These are phyloP conservation scores for Perca schrenkii DNA, from an alignment of 2,113 vertebrate genomes.

Conservation along the genomic window DNA sequence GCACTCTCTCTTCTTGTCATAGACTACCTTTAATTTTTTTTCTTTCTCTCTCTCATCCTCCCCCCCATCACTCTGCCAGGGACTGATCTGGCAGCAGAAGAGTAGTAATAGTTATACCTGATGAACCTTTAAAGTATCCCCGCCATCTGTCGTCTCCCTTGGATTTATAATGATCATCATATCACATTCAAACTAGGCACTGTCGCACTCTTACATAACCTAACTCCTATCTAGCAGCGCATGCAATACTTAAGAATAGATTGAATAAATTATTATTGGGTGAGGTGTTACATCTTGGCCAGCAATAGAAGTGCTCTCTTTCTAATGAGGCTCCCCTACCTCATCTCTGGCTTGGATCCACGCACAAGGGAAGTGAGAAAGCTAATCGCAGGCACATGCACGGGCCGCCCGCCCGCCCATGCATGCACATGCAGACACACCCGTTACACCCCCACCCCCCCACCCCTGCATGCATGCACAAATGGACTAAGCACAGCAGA, in stretches of 20 bases:
- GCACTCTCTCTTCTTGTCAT: conserved; percentile 76
- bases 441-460: background rate
- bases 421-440: conserved; percentile 8
- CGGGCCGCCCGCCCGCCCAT: background rate
- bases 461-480: conserved; percentile 23
- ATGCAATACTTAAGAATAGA: conserved; percentile 77
- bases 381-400: conserved; percentile 49
- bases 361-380: conserved; percentile 35
- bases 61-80: conserved; percentile 10
- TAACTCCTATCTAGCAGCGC: conserved; percentile 57
- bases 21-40: conserved; percentile 40
- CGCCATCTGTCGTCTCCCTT: conserved; percentile 69
- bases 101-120: conserved; percentile 65
- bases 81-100: conserved; percentile 56
- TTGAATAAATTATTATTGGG: conserved; percentile 79
- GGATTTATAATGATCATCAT: conserved; percentile 79
- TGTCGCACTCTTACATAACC: conserved; percentile 73
- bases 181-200: conserved; percentile 72
- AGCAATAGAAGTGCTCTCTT: conserved; percentile 63
- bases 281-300: conserved; percentile 75
- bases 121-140: conserved; percentile 72
- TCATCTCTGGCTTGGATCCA: conserved; percentile 45
- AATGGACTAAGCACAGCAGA: conserved; percentile 23
- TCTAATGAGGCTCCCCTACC: conserved; percentile 69
- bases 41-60: accelerated